These are phyloP conservation scores for Ectemnius cavifrons DNA, from an alignment of 2,888 invertebrate genomes.

Conservation along the genomic window DNA sequence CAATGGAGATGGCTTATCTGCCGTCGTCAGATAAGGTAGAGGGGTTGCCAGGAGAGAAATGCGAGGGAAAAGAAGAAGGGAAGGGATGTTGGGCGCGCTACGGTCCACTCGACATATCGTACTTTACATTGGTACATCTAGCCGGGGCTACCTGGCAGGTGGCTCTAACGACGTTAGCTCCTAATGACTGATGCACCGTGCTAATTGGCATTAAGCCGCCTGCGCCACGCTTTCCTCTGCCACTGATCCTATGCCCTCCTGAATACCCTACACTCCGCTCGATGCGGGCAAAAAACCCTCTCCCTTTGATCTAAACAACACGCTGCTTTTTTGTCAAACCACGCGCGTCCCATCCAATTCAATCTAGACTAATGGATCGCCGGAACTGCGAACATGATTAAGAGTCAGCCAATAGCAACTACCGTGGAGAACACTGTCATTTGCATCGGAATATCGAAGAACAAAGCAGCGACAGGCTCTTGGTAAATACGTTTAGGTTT, in stretches of 20 bases:
- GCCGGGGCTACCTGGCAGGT: slow-evolving; percentile 63
- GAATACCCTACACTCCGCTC: not conserved
- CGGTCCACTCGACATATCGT: slow-evolving; percentile 21
- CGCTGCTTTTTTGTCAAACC: not conserved
- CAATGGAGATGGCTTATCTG: slow-evolving; percentile 73
- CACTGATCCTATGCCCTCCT: not conserved
- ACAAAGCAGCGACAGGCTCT: not conserved
- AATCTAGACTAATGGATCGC: too few relatives aligned
- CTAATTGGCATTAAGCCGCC: slow-evolving; percentile 75
- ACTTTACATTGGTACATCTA: slow-evolving; percentile 10
- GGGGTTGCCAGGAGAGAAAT: slow-evolving; percentile 24
- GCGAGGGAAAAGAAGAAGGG: slow-evolving; percentile 21
- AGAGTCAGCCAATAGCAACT: too few relatives aligned
- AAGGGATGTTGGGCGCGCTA: slow-evolving; percentile 1
- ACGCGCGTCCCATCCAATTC: not conserved
- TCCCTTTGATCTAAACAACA: slow-evolving; percentile 6
- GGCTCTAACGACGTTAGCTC: slow-evolving; percentile 68
- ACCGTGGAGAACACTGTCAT: not conserved
- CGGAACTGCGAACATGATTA: too few relatives aligned
- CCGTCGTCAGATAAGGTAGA: slow-evolving; percentile 3
- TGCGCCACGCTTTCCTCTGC: slow-evolving; percentile 5
- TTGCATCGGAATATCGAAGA: not conserved
- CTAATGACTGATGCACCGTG: slow-evolving; percentile 72
- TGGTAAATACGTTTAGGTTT: slow-evolving; percentile 4
- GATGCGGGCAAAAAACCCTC: not conserved